Conservation (phyloP, 2,888 invertebrate genomes). For the Oscheius myriophilus region DNA sequence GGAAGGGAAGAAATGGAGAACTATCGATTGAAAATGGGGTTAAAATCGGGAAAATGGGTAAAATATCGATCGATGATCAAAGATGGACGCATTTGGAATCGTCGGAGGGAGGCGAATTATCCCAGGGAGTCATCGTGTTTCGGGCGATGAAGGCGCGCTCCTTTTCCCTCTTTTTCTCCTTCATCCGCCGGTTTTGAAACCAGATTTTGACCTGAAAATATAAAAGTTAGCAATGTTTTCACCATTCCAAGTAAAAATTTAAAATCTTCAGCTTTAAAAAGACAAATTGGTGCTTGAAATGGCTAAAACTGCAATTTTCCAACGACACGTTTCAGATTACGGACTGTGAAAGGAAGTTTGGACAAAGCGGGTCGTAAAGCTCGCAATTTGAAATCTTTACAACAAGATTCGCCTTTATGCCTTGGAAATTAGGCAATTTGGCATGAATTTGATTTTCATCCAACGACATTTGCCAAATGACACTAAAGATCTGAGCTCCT, state of each 20-base stretch:
- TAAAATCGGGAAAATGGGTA: neutral
- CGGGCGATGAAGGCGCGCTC: conserved; percentile 74
- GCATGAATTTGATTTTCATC: too few relatives aligned
- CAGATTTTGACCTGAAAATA: conserved; percentile 81
- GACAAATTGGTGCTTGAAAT: too few relatives aligned
- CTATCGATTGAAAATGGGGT: neutral
- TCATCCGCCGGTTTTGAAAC: conserved; percentile 99
- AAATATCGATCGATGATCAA: neutral
- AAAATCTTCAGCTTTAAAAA: neutral
- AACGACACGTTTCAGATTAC: too few relatives aligned
- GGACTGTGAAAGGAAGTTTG: too few relatives aligned
- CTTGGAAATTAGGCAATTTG: too few relatives aligned
- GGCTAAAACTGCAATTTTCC: too few relatives aligned
- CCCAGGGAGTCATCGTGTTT: conserved; percentile 38
- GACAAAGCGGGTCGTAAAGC: too few relatives aligned
- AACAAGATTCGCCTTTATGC: too few relatives aligned
- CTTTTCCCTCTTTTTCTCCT: conserved; percentile 95
- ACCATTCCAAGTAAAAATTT: neutral
- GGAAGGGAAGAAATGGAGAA: conserved; percentile 10
- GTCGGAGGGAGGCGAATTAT: conserved; percentile 47
- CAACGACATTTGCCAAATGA: too few relatives aligned
- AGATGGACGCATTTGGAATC: conserved; percentile 22
- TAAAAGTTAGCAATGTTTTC: neutral
- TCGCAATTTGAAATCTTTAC: too few relatives aligned
- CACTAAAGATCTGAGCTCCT: too few relatives aligned